Base-by-base conservation (phyloP, 2,888 invertebrate genomes). In the Paralinhomoeus sp. region DNA sequence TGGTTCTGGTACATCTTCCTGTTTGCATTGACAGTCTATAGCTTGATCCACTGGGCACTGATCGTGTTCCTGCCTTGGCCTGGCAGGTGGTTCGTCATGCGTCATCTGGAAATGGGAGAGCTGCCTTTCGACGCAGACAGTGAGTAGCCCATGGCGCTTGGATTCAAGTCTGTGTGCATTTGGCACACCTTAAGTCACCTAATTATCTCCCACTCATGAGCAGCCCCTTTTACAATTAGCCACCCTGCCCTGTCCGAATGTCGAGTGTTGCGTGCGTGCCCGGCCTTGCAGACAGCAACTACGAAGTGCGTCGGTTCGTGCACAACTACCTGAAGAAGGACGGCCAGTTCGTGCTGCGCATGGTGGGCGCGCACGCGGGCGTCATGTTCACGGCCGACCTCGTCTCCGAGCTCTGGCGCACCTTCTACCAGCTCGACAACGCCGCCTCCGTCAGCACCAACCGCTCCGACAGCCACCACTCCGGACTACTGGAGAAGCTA, bases 1-100 rank as follows among this genome's bases (percentile, higher is more conserved):
- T 46, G 46, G 46, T 46, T 46, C 40, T 46, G 46, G 46, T 48
- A 41, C 34, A 15, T 45, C 3, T 18, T 41, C 12, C 41, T 48
- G 31, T 5, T 43, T 9, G 12, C 38, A 7, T 24, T 47, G 17
- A 47, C 48, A 22, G 20, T 36, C n/a, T 17, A 13, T 24, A 43
- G 41, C 21, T 36, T 48, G 21, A 2, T 36, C 35, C 43, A 43
- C 27, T 48, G 48, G 48, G 2, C 24, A 15, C 3, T 7, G 5
- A 2, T 48, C 15, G 20, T 35, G 2, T 12, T 41, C n/a, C 15
- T 44, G 2, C 48, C 48, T 3, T 41, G 35, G 24, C 33, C 35
- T 22, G 37, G 38, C 23, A 18, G 46, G 2, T 34, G 40, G 35
- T 48, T 43, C 41, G 24, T 48, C 38, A 17, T 38, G 17, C 31